Conservation (phyloP, 1,140 invertebrate species). For the Heliconius eleuchia region DNA sequence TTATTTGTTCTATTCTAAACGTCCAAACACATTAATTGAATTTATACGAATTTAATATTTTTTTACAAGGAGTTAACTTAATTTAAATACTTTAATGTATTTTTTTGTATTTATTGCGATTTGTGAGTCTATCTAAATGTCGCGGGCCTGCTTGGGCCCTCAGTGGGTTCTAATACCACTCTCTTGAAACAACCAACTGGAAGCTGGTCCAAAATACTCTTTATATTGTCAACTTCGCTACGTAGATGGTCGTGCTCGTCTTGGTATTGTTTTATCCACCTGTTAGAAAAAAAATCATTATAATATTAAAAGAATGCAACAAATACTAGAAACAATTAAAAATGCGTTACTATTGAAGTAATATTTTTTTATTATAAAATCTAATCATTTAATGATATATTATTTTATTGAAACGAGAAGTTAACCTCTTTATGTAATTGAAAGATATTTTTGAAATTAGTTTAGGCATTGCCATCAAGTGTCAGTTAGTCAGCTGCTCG, state of each 20-base stretch:
- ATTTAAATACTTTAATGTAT: not conserved
- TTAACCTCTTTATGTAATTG: no score
- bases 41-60: not conserved
- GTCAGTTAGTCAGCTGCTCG: no score
- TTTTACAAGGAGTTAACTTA: not conserved
- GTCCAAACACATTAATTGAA: not conserved
- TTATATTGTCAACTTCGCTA: conserved; percentile 93
- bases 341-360: no score
- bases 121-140: conserved; percentile 50
- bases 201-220: conserved; percentile 90
- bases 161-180: conserved; percentile 83
- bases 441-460: no score
- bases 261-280: conserved; percentile 91
- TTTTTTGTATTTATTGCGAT: not conserved
- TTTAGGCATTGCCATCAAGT: no score
- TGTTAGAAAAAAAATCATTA: conserved; percentile 48
- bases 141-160: conserved; percentile 53
- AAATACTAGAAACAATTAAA: no score
- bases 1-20: not conserved
- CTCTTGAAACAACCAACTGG: conserved; percentile 92
- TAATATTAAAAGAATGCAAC: not conserved
- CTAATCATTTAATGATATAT: no score
- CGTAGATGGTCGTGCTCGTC: conserved; percentile 88
- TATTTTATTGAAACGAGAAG: no score
- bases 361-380: no score